These are phyloP conservation scores for Protaetia brevitarsis DNA, from an alignment of 1,140 invertebrate species.

Conservation along the genomic window DNA sequence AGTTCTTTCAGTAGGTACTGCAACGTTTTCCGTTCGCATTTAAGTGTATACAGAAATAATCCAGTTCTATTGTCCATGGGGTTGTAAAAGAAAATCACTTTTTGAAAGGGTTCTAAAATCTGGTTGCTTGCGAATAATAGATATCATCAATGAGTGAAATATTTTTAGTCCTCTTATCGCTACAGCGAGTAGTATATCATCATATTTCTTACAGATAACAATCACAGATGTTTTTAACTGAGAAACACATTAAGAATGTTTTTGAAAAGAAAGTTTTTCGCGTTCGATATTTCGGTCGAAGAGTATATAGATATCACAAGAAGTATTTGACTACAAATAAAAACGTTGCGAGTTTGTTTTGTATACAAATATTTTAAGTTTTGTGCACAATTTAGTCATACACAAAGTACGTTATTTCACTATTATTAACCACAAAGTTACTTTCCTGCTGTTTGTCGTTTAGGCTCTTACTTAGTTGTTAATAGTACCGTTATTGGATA, in stretches of 20 bases:
- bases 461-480: neutral
- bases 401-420: no score
- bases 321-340: no score
- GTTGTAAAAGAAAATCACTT: no score
- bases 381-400: no score
- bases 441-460: neutral
- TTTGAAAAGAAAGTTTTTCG: neutral
- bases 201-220: neutral
- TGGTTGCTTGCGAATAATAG: no score
- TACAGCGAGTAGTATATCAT: neutral
- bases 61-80: no score
- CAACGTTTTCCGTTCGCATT: no score
- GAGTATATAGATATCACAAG: slow-evolving; percentile 8
- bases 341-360: no score
- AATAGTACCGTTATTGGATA: neutral
- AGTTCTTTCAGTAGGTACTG: no score
- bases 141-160: neutral
- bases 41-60: no score
- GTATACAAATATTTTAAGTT: no score
- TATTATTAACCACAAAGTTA: neutral
- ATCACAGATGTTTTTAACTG: slow-evolving; percentile 6
- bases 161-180: slow-evolving; percentile 1
- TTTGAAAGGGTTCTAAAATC: no score
- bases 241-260: neutral
- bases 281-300: neutral